Conservation (phyloP, 1,140 invertebrate species). For the Acyrthosiphon pisum region DNA sequence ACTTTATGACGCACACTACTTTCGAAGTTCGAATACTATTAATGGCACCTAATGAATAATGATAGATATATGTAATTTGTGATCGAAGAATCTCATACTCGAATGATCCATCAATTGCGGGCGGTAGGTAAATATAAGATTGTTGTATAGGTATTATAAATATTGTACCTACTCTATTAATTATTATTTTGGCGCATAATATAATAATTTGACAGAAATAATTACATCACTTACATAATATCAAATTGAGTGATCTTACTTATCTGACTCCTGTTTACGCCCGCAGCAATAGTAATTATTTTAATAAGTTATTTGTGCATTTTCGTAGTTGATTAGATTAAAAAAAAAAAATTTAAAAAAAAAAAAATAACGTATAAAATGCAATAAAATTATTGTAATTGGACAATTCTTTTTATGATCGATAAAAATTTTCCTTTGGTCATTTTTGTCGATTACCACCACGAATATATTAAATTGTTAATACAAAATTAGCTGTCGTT, state of each 20-base stretch:
- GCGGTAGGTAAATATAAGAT: not conserved
- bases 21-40: not conserved
- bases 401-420: not conserved
- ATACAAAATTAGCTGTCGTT: not conserved
- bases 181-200: not conserved
- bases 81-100: not conserved
- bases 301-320: not conserved
- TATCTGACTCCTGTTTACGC: not conserved
- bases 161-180: not conserved
- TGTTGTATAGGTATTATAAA: not conserved
- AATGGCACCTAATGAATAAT: not conserved
- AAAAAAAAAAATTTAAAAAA: not conserved
- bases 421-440: not conserved
- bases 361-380: not conserved
- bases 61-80: not conserved
- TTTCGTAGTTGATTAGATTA: not conserved
- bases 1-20: not conserved
- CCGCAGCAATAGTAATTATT: not conserved
- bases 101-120: not conserved
- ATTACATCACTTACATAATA: not conserved
- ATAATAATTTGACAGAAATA: not conserved
- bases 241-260: not conserved
- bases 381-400: slow-evolving; percentile 1
- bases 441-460: not conserved
- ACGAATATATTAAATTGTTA: not conserved